These are phyloP conservation scores for Vombatus ursinus DNA, from an alignment of 2,113 vertebrate species.

Conservation along the genomic window DNA sequence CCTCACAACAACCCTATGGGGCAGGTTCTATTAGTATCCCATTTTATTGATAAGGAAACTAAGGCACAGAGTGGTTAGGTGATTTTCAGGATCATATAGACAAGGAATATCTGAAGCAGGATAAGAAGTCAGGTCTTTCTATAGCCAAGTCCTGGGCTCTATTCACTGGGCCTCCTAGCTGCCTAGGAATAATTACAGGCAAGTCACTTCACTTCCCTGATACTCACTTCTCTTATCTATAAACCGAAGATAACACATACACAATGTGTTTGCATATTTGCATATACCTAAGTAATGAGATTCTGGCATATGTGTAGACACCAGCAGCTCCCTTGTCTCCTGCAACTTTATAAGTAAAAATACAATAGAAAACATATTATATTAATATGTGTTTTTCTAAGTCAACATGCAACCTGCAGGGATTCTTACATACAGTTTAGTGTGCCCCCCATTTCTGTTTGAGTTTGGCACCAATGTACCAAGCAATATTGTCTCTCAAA, in stretches of 20 bases:
- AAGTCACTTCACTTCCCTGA: neutral
- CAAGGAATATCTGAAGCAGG: neutral
- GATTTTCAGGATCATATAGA: neutral
- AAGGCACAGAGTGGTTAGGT: neutral
- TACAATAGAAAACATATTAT: neutral
- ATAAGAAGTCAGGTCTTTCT: neutral
- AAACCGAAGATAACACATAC: neutral
- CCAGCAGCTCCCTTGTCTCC: neutral
- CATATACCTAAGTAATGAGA: neutral
- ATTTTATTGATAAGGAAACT: neutral
- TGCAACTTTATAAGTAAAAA: neutral
- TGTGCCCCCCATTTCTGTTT: neutral
- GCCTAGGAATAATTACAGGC: neutral
- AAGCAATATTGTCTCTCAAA: neutral
- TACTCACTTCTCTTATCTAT: neutral
- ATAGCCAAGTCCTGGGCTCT: neutral
- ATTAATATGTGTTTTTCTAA: neutral
- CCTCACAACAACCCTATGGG: neutral
- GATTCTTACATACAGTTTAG: neutral
- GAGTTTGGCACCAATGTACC: neutral
- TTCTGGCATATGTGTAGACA: neutral
- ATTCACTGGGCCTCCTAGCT: neutral
- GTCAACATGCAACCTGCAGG: neutral
- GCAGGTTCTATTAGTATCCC: neutral
- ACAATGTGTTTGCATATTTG: neutral